Evolutionary conservation across 2,888 invertebrate genomes (phyloP).

Genomic region (Ashinkailepas kermadecensis): DNA sequence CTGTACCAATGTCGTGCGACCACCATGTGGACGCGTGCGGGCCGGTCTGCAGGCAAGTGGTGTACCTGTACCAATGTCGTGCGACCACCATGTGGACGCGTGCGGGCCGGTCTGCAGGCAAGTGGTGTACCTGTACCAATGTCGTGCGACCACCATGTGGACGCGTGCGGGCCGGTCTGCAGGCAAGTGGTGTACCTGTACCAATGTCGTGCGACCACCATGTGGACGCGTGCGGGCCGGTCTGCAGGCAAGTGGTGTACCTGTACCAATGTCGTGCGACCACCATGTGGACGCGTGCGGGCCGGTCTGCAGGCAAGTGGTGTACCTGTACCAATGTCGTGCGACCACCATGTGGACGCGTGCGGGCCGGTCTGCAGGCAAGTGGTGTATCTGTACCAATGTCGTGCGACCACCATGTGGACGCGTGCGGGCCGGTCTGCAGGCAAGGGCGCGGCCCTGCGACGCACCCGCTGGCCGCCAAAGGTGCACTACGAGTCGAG

Average conservation of each 20-base stretch:
- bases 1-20: too few species aligned
- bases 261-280: too few species aligned
- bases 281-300: background rate
- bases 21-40: background rate
- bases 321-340: too few species aligned
- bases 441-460: background rate
- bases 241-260: conserved; percentile 1
- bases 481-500: conserved; percentile 20
- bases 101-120: background rate
- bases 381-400: too few species aligned
- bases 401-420: too few species aligned
- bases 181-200: conserved; percentile 3
- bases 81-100: background rate
- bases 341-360: background rate
- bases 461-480: conserved; percentile 18
- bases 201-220: too few species aligned
- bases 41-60: background rate
- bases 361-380: background rate
- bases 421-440: background rate
- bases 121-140: background rate
- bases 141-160: too few species aligned
- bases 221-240: background rate
- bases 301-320: background rate
- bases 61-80: too few species aligned
- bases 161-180: background rate